Conservation (phyloP, 1,140 invertebrate genomes). For the Nymphalis io region DNA sequence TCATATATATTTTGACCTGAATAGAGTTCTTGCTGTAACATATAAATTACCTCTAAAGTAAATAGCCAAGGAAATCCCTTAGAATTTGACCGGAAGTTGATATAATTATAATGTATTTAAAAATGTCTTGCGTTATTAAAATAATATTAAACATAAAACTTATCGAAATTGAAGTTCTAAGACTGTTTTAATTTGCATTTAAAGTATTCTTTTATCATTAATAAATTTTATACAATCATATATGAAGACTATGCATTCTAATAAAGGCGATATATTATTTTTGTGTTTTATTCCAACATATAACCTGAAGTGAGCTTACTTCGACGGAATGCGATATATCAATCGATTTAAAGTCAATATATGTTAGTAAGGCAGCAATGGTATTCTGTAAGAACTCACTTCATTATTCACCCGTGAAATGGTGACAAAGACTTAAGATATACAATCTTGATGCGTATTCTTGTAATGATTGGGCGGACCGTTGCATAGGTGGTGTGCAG, state of each 20-base stretch:
- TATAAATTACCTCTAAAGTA: no score
- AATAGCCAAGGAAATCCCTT: no score
- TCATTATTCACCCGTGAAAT: no score
- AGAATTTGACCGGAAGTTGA: background rate
- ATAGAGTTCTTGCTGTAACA: no score
- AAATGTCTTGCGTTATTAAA: background rate
- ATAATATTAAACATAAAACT: background rate
- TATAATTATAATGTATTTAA: background rate
- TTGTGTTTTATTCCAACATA: slow-evolving; percentile 10
- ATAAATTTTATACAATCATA: slow-evolving; percentile 11
- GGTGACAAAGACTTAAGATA: no score
- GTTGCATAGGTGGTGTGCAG: no score
- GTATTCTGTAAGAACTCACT: no score
- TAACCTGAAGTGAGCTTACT: no score
- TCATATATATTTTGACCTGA: no score
- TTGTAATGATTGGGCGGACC: no score
- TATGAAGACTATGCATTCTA: slow-evolving; percentile 7
- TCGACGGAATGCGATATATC: background rate
- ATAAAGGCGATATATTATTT: slow-evolving; percentile 4
- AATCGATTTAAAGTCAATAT: background rate
- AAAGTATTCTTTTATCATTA: slow-evolving; percentile 19
- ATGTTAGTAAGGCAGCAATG: no score
- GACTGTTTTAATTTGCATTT: slow-evolving; percentile 33
- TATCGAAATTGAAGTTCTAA: slow-evolving; percentile 12
- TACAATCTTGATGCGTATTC: no score